Evolutionary conservation across 2,113 vertebrate genomes (phyloP).

Genomic region (Cinclus cinclus): DNA sequence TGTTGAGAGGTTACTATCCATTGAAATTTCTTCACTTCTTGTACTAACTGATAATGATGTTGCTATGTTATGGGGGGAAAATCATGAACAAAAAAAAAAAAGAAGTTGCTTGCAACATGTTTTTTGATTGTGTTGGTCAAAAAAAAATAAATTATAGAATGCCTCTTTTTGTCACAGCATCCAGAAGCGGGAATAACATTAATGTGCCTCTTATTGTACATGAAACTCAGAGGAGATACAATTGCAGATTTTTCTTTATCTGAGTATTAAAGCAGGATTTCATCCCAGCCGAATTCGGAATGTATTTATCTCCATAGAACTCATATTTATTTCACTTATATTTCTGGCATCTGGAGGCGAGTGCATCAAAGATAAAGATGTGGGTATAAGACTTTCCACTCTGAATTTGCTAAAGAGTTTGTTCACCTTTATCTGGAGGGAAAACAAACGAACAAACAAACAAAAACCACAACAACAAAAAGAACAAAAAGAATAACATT

Average conservation of each 20-base stretch:
- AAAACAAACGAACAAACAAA: neutral
- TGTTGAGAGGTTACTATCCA: constrained; percentile 64
- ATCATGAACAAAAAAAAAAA: neutral
- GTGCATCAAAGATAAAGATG: constrained; percentile 85
- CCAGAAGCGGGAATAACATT: constrained; percentile 69
- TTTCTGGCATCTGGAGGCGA: constrained; percentile 65
- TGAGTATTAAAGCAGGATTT: constrained; percentile 51
- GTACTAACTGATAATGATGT: constrained; percentile 29
- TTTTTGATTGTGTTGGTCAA: constrained; percentile 67
- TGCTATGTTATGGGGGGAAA: constrained; percentile 10
- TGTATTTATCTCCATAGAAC: constrained; percentile 85
- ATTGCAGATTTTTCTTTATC: constrained; percentile 47
- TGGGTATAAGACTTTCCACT: constrained; percentile 73
- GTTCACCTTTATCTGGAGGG: constrained; percentile 71
- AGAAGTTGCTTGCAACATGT: constrained; percentile 68
- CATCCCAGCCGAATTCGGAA: constrained; percentile 81
- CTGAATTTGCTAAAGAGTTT: constrained; percentile 78
- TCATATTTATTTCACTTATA: constrained; percentile 78
- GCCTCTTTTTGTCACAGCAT: constrained; percentile 73
- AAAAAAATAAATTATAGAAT: constrained; percentile 51
- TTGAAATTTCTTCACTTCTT: constrained; percentile 46
- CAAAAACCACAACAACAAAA: neutral
- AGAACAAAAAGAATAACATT: neutral
- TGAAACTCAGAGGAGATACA: constrained; percentile 54
- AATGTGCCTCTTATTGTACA: constrained; percentile 80